Percentiles rank a stretch among this genome's conserved stretches.
Conservation (phyloP, 2,113 vertebrate genomes). For the Limnothrissa miodon region DNA sequence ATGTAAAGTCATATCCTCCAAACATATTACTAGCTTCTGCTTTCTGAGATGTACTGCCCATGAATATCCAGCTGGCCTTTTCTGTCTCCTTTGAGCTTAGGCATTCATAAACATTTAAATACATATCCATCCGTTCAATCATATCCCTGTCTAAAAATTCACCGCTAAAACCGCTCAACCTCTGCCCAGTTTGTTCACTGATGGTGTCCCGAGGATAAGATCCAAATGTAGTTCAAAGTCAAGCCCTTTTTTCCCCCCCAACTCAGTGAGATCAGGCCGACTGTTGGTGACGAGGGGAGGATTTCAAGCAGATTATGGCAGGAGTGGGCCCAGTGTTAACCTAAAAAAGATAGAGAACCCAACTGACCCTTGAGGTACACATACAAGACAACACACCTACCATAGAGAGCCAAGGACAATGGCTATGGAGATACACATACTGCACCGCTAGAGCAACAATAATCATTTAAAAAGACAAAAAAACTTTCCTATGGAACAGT, state of each 20-base stretch:
- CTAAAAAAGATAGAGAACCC: conserved; percentile 34
- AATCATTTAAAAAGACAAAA: conserved; percentile 76
- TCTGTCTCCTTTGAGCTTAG: conserved; percentile 8
- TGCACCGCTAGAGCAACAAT: conserved; percentile 77
- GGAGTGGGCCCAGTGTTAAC: conserved; percentile 30
- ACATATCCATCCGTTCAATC: conserved; percentile 15
- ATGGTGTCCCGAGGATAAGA: conserved; percentile 43
- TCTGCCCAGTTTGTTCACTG: conserved; percentile 43
- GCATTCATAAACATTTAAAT: conserved; percentile 20
- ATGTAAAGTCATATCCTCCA: conserved; percentile 4
- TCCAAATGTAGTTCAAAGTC: conserved; percentile 8
- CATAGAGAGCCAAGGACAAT: conserved; percentile 69
- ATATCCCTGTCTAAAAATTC: neutral
- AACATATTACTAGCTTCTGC: conserved; percentile 9
- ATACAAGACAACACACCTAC: conserved; percentile 47
- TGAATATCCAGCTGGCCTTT: conserved; percentile 9
- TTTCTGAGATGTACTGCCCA: neutral
- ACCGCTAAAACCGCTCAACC: conserved; percentile 34
- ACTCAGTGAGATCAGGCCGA: conserved; percentile 20
- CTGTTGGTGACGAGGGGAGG: neutral
- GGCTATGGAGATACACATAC: conserved; percentile 71
- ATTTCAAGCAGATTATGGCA: conserved; percentile 17
- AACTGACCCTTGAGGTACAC: conserved; percentile 44
- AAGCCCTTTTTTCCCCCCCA: conserved; percentile 5
- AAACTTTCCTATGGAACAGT: conserved; percentile 82